Evolutionary conservation across 1,140 invertebrate species (phyloP), one percentile per base, ranked within the genome.

Genomic region (Aphis gossypii): DNA sequence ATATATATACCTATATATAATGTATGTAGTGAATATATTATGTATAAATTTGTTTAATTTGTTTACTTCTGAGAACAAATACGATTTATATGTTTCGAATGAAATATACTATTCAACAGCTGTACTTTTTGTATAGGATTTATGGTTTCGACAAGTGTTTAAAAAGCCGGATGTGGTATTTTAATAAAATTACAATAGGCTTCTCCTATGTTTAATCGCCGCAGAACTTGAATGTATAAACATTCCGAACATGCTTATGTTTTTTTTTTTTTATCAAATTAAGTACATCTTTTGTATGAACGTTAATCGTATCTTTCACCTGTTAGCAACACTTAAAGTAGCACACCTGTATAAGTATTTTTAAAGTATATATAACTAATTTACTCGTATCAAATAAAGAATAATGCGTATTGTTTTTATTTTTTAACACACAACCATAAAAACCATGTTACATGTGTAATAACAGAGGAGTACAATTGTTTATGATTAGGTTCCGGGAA

Each of bases 281-380:
- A 76, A 76, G 60, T 6, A 83, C 91, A 83, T 84, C 76, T 92
- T 92, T 92, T 51, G 38, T 84, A 84, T 30, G 60, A 25, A 51
- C 23, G 21, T 82, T 84, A 83, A 84, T 92, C 76, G 76, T 92
- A 60, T 83, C n/a, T 23, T 48, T 92, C 76, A 92, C 91, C 76
- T 83, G 91, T 82, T 51, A 46, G 11, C 60, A 92, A 82, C 44
- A 92, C 46, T 82, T 82, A 35, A 51, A 35, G 46, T 83, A 35
- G 46, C 48, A 54, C 91, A 84, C 76, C 91, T 84, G 91, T 92
- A 76, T n/a, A 54, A 92, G 44, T 84, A 76, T 82, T 41, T 83
- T 92, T 84, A 83, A 76, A 54, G 91, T 54, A 35, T 46, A 41
- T 25, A 25, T 48, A 46, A 46, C 25, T 82, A 44, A 82, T 92